Base-by-base conservation (phyloP, 2,888 invertebrate species). In the Athalia circularis region DNA sequence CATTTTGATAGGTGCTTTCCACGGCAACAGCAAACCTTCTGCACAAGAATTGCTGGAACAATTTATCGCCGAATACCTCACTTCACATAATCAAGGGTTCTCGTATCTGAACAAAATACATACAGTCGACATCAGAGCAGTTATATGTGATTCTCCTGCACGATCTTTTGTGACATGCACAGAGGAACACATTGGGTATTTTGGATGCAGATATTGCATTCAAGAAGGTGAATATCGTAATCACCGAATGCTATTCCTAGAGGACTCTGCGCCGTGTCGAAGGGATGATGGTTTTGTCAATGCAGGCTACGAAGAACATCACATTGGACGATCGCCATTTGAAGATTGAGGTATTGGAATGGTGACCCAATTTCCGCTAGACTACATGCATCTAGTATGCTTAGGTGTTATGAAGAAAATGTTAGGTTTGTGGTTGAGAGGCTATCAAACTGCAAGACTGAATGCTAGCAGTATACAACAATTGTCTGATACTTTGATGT, bases 71-170 rank as follows among this genome's bases (percentile, higher is more conserved):
- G 80, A 80, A 52, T 29, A 29, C 29, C 29, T 29, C 29, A 29
- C 29, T 29, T 29, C 2, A 29, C 29, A 29, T 29, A 29, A 29
- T 29, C 29, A 29, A 29, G 29, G 29, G 29, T 29, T 29, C 29
- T 29, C 29, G 29, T 29, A 29, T 29, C 29, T 29, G 29, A 29
- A 29, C 29, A 29, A 29, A 29, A 29, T 29, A 29, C 29, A 29
- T 29, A 29, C 29, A 47, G 52, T 75, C n/a, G 47, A 50, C 43
- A 72, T 74, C 52, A 64, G 74, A 79, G 81, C 80, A 52, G 43
- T 83, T 45, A 80, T 82, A 13, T 84, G 83, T 81, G 84, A 84
- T 81, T 80, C 83, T 48, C 83, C 83, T 52, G 85, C 83, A 15
- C 77, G 79, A 64, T 72, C 82, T 13, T 85, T 82, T 78, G 74